These are phyloP conservation scores for Menidia menidia DNA, from an alignment of 2,797 vertebrate genomes.

Conservation along the genomic window DNA sequence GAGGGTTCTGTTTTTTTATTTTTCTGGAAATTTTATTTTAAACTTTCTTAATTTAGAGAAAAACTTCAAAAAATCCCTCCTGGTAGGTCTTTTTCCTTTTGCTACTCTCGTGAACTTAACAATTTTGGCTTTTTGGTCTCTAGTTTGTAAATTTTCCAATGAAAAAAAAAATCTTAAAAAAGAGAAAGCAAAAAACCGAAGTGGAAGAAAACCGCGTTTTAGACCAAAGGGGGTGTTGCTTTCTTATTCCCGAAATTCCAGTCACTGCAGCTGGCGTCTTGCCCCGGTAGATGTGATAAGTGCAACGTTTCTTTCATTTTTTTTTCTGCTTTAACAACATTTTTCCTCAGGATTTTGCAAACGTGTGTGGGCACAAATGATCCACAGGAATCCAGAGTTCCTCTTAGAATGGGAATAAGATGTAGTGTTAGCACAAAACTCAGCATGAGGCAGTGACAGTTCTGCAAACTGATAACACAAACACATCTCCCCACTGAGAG, in stretches of 20 bases:
- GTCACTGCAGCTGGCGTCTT: slow-evolving; percentile 29
- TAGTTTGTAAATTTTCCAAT: slow-evolving; percentile 15
- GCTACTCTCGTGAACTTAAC: slow-evolving; percentile 18
- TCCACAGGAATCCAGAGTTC: slow-evolving; percentile 21
- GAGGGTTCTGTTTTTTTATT: slow-evolving; percentile 51
- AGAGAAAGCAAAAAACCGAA: not conserved
- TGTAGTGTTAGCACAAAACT: not conserved
- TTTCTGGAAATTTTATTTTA: slow-evolving; percentile 20
- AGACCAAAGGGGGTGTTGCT: slow-evolving; percentile 32
- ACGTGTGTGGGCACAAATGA: slow-evolving; percentile 9
- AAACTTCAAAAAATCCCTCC: slow-evolving; percentile 37
- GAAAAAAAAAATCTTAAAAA: not conserved
- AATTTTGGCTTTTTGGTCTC: slow-evolving; percentile 17
- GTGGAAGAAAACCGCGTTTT: slow-evolving; percentile 45
- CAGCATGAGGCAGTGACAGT: not conserved
- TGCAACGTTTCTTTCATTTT: slow-evolving; percentile 3
- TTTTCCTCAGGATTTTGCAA: slow-evolving; percentile 4
- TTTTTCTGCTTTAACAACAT: not conserved
- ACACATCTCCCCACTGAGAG: not conserved
- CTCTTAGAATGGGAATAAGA: slow-evolving; percentile 15
- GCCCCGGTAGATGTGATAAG: slow-evolving; percentile 32
- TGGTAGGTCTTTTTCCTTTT: slow-evolving; percentile 33
- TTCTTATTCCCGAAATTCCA: slow-evolving; percentile 56
- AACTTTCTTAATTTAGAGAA: slow-evolving; percentile 49
- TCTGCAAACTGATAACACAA: slow-evolving; percentile 15